Evolutionary conservation across 2,113 vertebrate genomes (phyloP), one percentile per base, ranked within the genome.

Genomic region (Corapipo altera): DNA sequence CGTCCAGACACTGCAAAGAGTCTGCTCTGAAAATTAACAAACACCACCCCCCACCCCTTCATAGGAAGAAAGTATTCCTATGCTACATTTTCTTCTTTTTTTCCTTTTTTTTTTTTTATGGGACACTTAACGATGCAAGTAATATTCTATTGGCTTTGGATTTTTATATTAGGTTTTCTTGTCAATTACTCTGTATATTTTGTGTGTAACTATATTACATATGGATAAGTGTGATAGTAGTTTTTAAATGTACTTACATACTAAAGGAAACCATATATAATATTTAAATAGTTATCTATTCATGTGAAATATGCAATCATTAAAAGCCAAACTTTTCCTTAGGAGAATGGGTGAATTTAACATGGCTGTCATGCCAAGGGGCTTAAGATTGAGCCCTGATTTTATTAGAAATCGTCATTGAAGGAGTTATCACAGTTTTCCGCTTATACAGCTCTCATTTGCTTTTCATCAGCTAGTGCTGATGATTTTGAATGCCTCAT

Each of bases 401-500:
- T 82, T 89, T 93, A 46, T 71, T 88, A 81, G 84, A 96, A 93
- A 66, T 23, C 2, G 39, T 73, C 49, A 35, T 67, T 57, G 61
- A 33, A 51, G 39, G 62, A 48, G 44, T 96, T 91, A 70, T 21
- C 77, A 49, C 21, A 91, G 52, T 91, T 94, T 97, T 92, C 70
- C 54, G 66, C 64, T 67, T 80, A 37, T 64, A 83, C 35, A 62
- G 5, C 51, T 95, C 48, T 92, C 26, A 48, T 94, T 94, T 95
- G 54, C 24, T 95, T 84, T 65, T 96, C 44, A 78, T 84, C 81
- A 94, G 41, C 19, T 87, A 62, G 26, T 89, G 75, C 86, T 95
- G 88, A 67, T 89, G 89, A 78, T 96, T 97, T 96, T 94, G 76
- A 88, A 91, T 93, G 77, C 54, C 78, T 97, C 83, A 92, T 97